Evolutionary conservation across 2,888 invertebrate genomes (phyloP), one percentile per base, ranked within the genome.

Genomic region (Rhogogaster chlorosoma): DNA sequence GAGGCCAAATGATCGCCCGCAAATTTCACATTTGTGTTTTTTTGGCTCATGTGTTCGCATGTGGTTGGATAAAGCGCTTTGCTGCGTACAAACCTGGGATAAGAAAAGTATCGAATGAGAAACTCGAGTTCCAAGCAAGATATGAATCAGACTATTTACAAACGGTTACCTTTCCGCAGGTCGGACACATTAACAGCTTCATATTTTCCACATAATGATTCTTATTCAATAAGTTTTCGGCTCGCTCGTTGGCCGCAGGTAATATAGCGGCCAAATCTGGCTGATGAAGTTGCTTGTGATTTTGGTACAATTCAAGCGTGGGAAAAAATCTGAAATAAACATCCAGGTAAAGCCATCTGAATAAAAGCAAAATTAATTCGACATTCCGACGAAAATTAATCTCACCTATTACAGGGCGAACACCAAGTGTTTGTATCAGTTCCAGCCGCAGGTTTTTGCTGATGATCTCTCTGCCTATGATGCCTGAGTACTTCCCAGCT

Each of bases 31-130:
- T 84, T 92, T 92, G 71, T 91, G 89, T 84, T 89, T 90, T 83
- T 92, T 92, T 4, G 92, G 92, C 85, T 92, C 91, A 70, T 92
- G 92, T 42, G 91, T 92, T 70, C 92, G 90, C 92, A 92, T 92
- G 57, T 92, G 92, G 87, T 92, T 92, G 22, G 92, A 92, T 53
- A 92, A 87, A 15, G 92, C 92, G 84, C 92, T 92, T 88, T 92
- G 92, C 83, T 92, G 92, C 0, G 92, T 92, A 83, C 92, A 92
- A 4, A 90, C 88, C 92, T 92, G 32, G 32, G 82, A 67, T 32
- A 36, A 70, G 7, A 78, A 10, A 18, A 77, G 26, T 15, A 67
- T 53, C 57, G 38, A 29, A 18, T 32, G 6, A 32, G 1, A 29
- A 3, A 67, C 18, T 82, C 45, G 10, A 0, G 26, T 42, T 70